phyloP scores from a whole-genome alignment of 2,888 invertebrate species.

The Ectemnius lituratus region DNA sequence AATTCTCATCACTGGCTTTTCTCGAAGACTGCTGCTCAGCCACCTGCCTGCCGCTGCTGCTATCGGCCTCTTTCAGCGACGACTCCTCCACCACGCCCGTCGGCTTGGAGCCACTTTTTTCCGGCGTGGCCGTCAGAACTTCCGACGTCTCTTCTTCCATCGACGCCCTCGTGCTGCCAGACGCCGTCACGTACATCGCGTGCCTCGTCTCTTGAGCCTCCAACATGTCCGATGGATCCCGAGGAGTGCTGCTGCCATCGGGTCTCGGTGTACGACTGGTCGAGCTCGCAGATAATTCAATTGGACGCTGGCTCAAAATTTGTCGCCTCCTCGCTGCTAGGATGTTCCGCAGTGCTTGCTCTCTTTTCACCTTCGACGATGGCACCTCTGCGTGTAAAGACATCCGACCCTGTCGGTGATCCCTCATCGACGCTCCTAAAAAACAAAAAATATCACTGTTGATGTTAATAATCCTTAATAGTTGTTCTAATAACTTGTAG shows the following conservation, averaged over 20 bases:
- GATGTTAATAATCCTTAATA: too few species aligned
- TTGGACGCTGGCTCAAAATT: conserved; percentile 79
- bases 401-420: conserved; percentile 66
- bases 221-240: conserved; percentile 59
- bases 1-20: conserved; percentile 21
- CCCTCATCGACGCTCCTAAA: conserved; percentile 61
- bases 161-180: conserved; percentile 19
- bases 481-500: too few species aligned
- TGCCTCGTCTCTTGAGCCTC: conserved; percentile 71
- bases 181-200: conserved; percentile 63
- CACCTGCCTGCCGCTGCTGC: background rate
- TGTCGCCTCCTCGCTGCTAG: conserved; percentile 83
- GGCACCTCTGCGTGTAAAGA: conserved; percentile 66
- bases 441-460: conserved; percentile 35
- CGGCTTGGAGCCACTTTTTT: conserved; percentile 1
- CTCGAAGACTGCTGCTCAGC: conserved; percentile 22
- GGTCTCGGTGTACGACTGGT: conserved; percentile 39
- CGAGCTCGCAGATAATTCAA: conserved; percentile 50
- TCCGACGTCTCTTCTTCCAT: conserved; percentile 31
- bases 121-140: conserved; percentile 7
- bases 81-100: conserved; percentile 17
- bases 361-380: conserved; percentile 69
- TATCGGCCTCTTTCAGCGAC: too few species aligned
- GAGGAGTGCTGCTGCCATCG: conserved; percentile 20
- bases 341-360: conserved; percentile 73